A percentile compares a stretch with the other conserved stretches of the same genome.
phyloP scores from a whole-genome alignment of 2,797 vertebrate genomes.

The Acipenser oxyrinchus region DNA sequence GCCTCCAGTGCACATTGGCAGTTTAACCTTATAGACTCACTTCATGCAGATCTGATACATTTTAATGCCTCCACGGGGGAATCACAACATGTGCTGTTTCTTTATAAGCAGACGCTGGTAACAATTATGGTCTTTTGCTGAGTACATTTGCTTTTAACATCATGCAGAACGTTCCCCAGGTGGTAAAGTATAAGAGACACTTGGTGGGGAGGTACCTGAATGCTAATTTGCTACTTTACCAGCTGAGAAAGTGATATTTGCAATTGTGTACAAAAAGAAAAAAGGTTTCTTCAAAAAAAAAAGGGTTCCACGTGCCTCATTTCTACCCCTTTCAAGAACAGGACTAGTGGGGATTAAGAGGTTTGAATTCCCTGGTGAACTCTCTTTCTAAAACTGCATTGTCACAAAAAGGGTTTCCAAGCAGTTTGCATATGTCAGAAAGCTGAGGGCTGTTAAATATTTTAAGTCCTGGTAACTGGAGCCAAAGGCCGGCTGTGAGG shows the following conservation, averaged over 20 bases:
- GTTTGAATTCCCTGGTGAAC: slow-evolving; percentile 39
- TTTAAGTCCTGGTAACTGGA: slow-evolving; percentile 25
- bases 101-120: too few species aligned
- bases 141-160: slow-evolving; percentile 48
- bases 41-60: too few species aligned
- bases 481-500: slow-evolving; percentile 29
- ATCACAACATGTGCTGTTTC: too few species aligned
- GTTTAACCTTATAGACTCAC: too few species aligned
- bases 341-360: slow-evolving; percentile 36
- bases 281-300: too few species aligned
- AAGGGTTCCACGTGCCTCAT: slow-evolving; percentile 19
- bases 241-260: not conserved
- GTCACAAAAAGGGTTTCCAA: slow-evolving; percentile 14
- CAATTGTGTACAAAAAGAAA: not conserved
- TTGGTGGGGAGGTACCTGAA: slow-evolving; percentile 29
- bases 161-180: slow-evolving; percentile 48
- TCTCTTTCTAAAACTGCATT: slow-evolving; percentile 26
- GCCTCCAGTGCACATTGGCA: too few species aligned
- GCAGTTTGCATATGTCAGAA: slow-evolving; percentile 33
- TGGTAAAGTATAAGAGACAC: slow-evolving; percentile 44
- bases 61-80: too few species aligned
- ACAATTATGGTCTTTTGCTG: slow-evolving; percentile 24
- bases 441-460: slow-evolving; percentile 35
- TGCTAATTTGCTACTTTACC: not conserved
- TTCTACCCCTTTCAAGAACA: slow-evolving; percentile 35